Evolutionary conservation across 2,113 vertebrate genomes (phyloP).

Genomic region (Melanostigma gelatinosum): DNA sequence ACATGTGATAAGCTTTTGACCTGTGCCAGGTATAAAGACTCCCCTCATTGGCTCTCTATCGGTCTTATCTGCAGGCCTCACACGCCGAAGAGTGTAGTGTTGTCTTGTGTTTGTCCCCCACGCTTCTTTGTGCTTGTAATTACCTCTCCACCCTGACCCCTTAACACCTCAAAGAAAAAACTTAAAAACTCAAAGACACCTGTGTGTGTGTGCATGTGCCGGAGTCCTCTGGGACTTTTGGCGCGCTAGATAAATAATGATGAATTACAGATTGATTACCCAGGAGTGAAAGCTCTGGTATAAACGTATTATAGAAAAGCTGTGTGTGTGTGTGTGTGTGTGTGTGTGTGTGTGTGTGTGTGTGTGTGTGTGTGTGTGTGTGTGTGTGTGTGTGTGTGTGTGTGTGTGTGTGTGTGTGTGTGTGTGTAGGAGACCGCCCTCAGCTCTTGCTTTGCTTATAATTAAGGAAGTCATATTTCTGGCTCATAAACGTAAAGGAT

Average conservation of each 20-base stretch:
- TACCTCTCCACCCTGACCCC: slow-evolving; percentile 69
- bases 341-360: slow-evolving; percentile 13
- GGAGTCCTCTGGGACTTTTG: slow-evolving; percentile 63
- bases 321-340: slow-evolving; percentile 55
- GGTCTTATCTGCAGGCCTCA: slow-evolving; percentile 25
- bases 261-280: slow-evolving; percentile 81
- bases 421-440: slow-evolving; percentile 19
- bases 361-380: not conserved
- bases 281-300: slow-evolving; percentile 73
- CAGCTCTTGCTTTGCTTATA: slow-evolving; percentile 54
- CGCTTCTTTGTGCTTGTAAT: slow-evolving; percentile 65
- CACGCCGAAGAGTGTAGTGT: slow-evolving; percentile 7
- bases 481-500: slow-evolving; percentile 66
- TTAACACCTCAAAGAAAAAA: slow-evolving; percentile 58
- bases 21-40: slow-evolving; percentile 1
- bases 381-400: slow-evolving; percentile 18
- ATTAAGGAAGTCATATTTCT: slow-evolving; percentile 70
- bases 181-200: slow-evolving; percentile 42
- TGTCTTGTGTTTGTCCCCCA: slow-evolving; percentile 55
- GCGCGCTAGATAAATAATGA: slow-evolving; percentile 75
- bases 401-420: slow-evolving; percentile 24
- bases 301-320: slow-evolving; percentile 73
- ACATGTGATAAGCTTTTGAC: slow-evolving; percentile 16
- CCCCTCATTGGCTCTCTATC: slow-evolving; percentile 11
- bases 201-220: slow-evolving; percentile 23